These are phyloP conservation scores for Oenanthe melanoleuca DNA, from an alignment of 2,113 vertebrate species.

Conservation along the genomic window DNA sequence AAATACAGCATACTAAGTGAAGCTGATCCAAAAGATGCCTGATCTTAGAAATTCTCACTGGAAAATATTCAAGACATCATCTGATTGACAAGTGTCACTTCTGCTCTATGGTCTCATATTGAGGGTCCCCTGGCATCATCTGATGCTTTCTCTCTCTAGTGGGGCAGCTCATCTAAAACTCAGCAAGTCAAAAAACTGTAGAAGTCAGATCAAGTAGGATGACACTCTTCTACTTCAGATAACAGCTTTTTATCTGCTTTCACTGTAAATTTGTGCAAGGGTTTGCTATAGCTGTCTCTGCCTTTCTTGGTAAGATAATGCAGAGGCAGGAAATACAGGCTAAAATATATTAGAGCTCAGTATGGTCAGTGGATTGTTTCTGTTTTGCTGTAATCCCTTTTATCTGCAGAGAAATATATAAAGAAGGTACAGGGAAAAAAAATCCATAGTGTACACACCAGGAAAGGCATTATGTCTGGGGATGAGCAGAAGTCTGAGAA, in stretches of 20 bases:
- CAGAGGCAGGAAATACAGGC: neutral
- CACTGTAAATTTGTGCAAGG: neutral
- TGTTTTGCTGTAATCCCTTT: conserved; percentile 5
- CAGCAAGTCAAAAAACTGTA: neutral
- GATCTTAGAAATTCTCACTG: neutral
- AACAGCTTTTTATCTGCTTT: neutral
- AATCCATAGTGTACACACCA: neutral
- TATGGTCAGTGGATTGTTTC: neutral
- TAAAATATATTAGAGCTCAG: neutral
- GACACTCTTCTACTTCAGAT: neutral
- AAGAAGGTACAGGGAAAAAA: neutral
- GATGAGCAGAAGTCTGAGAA: neutral
- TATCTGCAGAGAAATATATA: neutral
- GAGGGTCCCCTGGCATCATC: neutral
- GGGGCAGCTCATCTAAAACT: neutral
- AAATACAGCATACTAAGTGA: neutral
- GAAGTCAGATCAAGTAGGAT: neutral
- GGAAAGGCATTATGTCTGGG: neutral
- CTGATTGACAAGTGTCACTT: neutral
- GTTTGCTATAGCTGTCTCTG: neutral
- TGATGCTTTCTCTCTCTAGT: neutral
- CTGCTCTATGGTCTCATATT: neutral
- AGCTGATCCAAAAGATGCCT: neutral
- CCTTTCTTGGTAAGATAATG: neutral
- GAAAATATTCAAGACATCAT: neutral